These are phyloP conservation scores for Sepioteuthis lessoniana DNA, from an alignment of 2,888 invertebrate genomes.

Conservation along the genomic window DNA sequence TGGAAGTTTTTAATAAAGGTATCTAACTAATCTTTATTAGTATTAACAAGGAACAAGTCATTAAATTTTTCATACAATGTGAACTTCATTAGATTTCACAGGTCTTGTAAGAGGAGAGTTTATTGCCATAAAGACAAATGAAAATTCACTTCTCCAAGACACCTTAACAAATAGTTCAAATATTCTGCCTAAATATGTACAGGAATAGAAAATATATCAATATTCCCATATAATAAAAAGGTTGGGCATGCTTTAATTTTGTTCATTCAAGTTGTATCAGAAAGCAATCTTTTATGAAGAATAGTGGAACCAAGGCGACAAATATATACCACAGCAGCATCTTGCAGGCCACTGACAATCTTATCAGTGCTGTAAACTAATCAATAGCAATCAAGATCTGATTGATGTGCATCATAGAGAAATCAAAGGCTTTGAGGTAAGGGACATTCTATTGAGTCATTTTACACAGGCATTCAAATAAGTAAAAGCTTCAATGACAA, in stretches of 20 bases:
- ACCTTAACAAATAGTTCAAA: not conserved
- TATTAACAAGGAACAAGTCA: not conserved
- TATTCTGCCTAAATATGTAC: not conserved
- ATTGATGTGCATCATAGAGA: not conserved
- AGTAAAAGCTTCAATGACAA: not conserved
- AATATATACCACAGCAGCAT: not conserved
- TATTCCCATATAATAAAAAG: not conserved
- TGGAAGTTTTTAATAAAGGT: too few species aligned
- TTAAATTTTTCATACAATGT: not conserved
- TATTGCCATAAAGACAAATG: not conserved
- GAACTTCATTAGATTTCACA: not conserved
- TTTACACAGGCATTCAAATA: not conserved
- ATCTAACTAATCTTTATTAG: not conserved
- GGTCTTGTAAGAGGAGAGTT: not conserved
- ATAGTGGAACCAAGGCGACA: not conserved
- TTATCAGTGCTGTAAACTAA: not conserved
- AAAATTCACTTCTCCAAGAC: not conserved
- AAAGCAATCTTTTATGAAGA: constrained; percentile 23
- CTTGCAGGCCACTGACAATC: not conserved
- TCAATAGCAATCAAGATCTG: not conserved
- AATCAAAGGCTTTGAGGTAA: not conserved
- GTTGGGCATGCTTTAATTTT: not conserved
- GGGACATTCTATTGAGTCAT: not conserved
- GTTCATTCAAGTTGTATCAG: not conserved
- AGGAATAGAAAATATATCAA: not conserved